Base-by-base conservation (phyloP, 2,113 vertebrate species). In the Emberiza fucata region DNA sequence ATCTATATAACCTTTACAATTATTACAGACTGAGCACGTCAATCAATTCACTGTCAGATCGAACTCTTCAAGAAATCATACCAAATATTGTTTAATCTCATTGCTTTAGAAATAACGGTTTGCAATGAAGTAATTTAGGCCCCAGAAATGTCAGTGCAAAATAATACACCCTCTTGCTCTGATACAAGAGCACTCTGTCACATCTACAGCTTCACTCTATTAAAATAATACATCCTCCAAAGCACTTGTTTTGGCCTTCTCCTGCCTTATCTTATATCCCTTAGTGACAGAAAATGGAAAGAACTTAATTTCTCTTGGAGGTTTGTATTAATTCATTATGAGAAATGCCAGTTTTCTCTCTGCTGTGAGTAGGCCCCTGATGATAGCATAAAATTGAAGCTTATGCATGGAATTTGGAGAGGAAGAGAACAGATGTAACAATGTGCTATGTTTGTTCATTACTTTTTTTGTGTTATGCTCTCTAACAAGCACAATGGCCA, bases 141-240 rank as follows among this genome's bases (percentile, higher is more conserved):
- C 47, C 22, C 42, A 92, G 63, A 87, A 95, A 89, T 56, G 39
- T 68, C 68, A 90, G 33, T 47, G 39, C 37, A 86, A 88, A 81
- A 90, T 66, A 88, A 75, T 92, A 60, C 25, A 88, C 56, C 39
- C 63, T 91, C 70, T 88, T 88, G 51, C 24, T 88, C 71, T 86
- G 35, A 90, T 63, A 92, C 39, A 77, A 88, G 79, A 86, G 29
- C 51, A 68, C 19, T 85, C 63, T 73, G 33, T 86, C 90, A 66
- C 57, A 12, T 65, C 63, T 85, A 40, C 29, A 70, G 27, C 33
- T 86, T 95, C 31, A 80, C 16, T 63, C 87, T 92, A 44, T 80
- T 93, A 85, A 94, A 96, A 92, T 82, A 90, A 93, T 69, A 37
- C 54, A 66, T 73, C 64, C 87, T 92, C 31, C 71, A 92, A 87